Conservation (phyloP, 2,797 vertebrate genomes). For the Monodelphis domestica region DNA sequence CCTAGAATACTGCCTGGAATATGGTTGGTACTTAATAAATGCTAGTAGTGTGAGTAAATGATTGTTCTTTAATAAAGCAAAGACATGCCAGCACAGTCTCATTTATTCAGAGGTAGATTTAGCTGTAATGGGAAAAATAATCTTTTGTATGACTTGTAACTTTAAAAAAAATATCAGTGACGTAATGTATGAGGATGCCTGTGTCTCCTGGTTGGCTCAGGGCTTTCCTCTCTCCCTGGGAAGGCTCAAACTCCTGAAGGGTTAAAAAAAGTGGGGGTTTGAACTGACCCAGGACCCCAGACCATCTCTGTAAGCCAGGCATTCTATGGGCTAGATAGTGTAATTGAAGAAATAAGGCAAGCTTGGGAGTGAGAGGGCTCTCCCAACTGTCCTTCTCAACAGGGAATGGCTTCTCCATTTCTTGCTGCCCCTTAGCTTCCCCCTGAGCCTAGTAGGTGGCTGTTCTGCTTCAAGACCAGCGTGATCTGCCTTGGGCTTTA, state of each 20-base stretch:
- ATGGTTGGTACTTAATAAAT: too few species aligned
- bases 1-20: too few species aligned
- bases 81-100: too few species aligned
- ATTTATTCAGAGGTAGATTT: too few species aligned
- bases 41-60: too few species aligned
- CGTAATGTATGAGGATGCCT: neutral
- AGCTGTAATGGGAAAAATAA: too few species aligned
- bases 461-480: neutral
- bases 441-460: neutral
- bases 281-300: neutral
- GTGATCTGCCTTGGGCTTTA: conserved; percentile 23
- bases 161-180: too few species aligned
- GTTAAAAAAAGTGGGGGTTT: neutral
- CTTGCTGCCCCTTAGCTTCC: neutral
- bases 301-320: neutral
- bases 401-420: neutral
- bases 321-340: neutral
- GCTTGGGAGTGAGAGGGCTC: neutral
- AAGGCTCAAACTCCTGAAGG: too few species aligned
- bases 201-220: neutral
- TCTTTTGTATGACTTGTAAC: too few species aligned
- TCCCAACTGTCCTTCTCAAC: neutral
- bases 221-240: neutral
- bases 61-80: too few species aligned
- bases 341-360: neutral